These are phyloP conservation scores for Halesus radiatus DNA, from an alignment of 1,140 invertebrate species.

Conservation along the genomic window DNA sequence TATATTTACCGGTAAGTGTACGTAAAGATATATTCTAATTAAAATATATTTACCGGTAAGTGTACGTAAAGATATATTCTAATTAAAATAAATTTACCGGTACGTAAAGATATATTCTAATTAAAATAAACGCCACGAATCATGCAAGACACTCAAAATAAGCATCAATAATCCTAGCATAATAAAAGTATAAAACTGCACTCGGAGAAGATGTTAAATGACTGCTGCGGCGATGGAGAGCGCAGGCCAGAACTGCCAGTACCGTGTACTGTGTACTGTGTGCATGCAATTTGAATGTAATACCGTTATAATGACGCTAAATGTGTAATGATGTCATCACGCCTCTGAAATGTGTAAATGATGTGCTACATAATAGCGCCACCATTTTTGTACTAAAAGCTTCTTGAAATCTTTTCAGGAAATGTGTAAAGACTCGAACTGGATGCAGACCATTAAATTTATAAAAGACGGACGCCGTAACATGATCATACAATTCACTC, in stretches of 20 bases:
- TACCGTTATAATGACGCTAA: constrained; percentile 32
- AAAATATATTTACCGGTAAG: no score
- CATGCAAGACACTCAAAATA: no score
- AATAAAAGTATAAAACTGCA: background rate
- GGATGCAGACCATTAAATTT: background rate
- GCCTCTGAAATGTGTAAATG: constrained; percentile 39
- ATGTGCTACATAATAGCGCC: constrained; percentile 33
- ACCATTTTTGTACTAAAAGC: constrained; percentile 31
- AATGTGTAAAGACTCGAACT: background rate
- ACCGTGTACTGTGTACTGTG: background rate
- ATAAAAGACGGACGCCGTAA: background rate
- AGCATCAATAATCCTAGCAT: no score
- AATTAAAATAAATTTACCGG: no score
- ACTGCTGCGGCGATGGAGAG: no score
- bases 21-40: no score
- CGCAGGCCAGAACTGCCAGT: background rate
- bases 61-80: no score
- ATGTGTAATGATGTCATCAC: constrained; percentile 42
- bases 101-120: no score
- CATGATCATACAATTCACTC: background rate
- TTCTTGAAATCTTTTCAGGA: constrained; percentile 23
- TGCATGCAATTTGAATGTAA: constrained; percentile 37
- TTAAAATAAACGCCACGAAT: no score
- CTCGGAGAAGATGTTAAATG: background rate
- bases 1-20: no score